phyloP scores from a whole-genome alignment of 1,140 invertebrate species.

The Conus ventricosus region DNA sequence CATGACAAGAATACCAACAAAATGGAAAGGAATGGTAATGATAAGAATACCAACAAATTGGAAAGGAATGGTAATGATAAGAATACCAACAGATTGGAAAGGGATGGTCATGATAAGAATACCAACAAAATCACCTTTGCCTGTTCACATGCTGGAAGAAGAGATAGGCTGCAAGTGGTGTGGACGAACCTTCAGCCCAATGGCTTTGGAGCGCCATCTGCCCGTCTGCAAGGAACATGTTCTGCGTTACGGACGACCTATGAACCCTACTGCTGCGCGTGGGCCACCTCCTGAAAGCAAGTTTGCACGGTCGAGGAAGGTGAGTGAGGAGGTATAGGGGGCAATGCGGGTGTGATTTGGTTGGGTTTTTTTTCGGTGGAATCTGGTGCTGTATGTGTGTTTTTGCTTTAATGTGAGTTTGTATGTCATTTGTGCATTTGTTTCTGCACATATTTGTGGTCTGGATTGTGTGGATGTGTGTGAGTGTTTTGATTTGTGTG shows the following conservation, averaged over 20 bases:
- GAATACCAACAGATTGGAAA: no score
- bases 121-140: no score
- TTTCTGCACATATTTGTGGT: no score
- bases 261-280: conserved; percentile 40
- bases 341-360: not conserved
- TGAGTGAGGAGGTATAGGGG: not conserved
- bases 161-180: conserved; percentile 51
- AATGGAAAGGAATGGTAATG: no score
- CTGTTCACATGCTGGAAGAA: conserved; percentile 14
- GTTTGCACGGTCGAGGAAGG: not conserved
- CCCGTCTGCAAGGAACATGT: conserved; percentile 59
- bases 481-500: not conserved
- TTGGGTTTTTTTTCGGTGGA: not conserved
- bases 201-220: conserved; percentile 49
- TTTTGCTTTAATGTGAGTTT: no score
- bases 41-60: no score
- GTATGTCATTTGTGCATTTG: no score
- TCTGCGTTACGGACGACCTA: conserved; percentile 53
- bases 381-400: no score
- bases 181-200: conserved; percentile 47
- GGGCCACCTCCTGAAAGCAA: not conserved
- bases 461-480: not conserved
- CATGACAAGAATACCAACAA: no score
- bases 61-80: no score
- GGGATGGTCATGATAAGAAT: no score